Evolutionary conservation across 2,797 vertebrate genomes (phyloP).

Genomic region (Eulemur mongoz): DNA sequence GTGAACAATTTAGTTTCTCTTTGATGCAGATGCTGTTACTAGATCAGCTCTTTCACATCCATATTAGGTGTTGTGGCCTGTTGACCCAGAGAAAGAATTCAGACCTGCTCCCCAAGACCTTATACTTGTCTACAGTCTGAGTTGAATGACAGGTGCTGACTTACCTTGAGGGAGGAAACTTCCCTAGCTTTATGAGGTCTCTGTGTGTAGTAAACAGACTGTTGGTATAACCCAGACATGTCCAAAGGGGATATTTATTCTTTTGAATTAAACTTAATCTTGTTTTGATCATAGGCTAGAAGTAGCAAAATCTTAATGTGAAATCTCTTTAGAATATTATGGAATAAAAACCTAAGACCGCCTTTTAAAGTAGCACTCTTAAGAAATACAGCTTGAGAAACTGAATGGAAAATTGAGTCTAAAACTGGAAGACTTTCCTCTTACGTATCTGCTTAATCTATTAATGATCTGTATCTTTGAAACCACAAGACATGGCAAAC

Average conservation of each 20-base stretch:
- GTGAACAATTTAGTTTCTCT: conserved; percentile 6
- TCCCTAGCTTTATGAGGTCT: background rate
- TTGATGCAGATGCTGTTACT: background rate
- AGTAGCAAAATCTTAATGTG: background rate
- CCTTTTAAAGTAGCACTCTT: background rate
- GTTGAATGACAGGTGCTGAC: background rate
- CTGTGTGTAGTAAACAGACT: background rate
- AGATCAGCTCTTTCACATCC: background rate
- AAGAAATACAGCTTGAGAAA: conserved; percentile 47
- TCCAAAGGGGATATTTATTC: background rate
- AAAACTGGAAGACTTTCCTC: conserved; percentile 49
- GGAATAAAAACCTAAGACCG: background rate
- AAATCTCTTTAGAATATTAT: background rate
- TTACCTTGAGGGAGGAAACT: background rate
- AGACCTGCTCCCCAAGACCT: background rate
- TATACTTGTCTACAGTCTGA: background rate
- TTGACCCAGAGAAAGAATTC: background rate
- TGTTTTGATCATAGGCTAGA: conserved; percentile 27
- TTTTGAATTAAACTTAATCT: background rate
- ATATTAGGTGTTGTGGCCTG: background rate
- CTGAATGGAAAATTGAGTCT: conserved; percentile 69
- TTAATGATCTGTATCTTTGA: conserved; percentile 75
- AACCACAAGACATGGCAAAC: conserved; percentile 63
- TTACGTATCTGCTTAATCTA: conserved; percentile 62
- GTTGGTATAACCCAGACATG: background rate